phyloP scores from a whole-genome alignment of 2,888 invertebrate genomes.

The Pseudococcus jackbeardsleyi region DNA sequence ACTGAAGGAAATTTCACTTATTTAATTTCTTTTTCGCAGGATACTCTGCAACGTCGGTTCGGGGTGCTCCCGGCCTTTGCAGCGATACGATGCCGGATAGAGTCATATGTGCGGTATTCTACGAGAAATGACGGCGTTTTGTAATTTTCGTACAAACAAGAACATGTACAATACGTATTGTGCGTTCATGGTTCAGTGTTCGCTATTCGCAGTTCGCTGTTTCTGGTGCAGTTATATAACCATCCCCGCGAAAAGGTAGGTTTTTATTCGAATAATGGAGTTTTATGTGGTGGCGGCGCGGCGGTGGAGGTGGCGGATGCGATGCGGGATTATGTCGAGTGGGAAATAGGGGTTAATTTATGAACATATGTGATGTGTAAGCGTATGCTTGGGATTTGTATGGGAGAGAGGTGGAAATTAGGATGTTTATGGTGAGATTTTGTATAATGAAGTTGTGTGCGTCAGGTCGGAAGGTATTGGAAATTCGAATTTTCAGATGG shows the following conservation, averaged over 20 bases:
- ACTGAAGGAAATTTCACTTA: constrained; percentile 19
- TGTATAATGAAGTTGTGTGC: too few relatives aligned
- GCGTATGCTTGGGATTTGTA: too few relatives aligned
- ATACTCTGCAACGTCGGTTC: background rate
- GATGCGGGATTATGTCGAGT: background rate
- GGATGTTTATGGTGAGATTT: too few relatives aligned
- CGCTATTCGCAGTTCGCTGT: background rate
- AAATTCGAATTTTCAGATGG: too few relatives aligned
- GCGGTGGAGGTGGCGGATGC: background rate
- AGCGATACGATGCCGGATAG: background rate
- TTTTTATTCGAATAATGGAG: background rate
- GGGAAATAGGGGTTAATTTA: background rate
- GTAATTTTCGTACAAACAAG: background rate
- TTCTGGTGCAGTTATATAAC: background rate
- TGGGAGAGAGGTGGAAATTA: too few relatives aligned
- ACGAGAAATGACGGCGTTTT: constrained; percentile 1
- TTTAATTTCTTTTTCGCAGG: constrained; percentile 39
- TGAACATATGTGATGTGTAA: background rate
- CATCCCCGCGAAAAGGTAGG: background rate
- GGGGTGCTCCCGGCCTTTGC: background rate
- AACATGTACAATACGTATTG: background rate
- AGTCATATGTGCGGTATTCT: background rate
- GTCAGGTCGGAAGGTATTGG: too few relatives aligned
- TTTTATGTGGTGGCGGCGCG: background rate
- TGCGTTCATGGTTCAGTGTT: background rate